Conservation (phyloP, 2,888 invertebrate species). For the Mantis religiosa region DNA sequence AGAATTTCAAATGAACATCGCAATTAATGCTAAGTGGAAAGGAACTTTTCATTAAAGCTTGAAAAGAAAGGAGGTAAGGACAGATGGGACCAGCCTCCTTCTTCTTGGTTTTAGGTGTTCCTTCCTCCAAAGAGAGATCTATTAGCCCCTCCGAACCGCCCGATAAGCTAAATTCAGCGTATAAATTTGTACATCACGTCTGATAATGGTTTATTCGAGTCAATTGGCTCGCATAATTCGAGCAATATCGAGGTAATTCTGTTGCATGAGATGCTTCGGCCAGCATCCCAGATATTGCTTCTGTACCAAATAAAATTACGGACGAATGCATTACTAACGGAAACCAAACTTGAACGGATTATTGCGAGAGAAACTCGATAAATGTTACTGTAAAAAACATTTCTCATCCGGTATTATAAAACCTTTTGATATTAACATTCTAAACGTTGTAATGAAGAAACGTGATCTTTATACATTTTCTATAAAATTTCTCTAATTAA, state of each 20-base stretch:
- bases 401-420: too few relatives aligned
- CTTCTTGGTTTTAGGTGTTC: not conserved
- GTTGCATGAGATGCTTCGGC: not conserved
- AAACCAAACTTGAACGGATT: too few relatives aligned
- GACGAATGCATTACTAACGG: too few relatives aligned
- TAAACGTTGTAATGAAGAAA: too few relatives aligned
- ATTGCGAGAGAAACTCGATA: too few relatives aligned
- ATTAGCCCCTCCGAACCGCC: not conserved
- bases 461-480: too few relatives aligned
- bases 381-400: too few relatives aligned
- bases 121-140: not conserved
- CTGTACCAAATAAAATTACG: too few relatives aligned
- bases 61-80: slow-evolving; percentile 18
- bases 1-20: slow-evolving; percentile 34
- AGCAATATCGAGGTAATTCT: not conserved
- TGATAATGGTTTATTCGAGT: not conserved
- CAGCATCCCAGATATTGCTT: not conserved
- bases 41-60: slow-evolving; percentile 33
- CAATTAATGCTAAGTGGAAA: slow-evolving; percentile 34
- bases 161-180: not conserved
- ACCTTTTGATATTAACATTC: too few relatives aligned
- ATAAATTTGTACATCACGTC: not conserved
- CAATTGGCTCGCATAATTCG: not conserved
- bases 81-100: not conserved
- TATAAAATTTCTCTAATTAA: too few relatives aligned